A percentile compares a stretch with the other conserved stretches of the same genome.
These are phyloP conservation scores for Rhagologus leucostigma DNA, from an alignment of 2,113 vertebrate genomes.

Conservation along the genomic window DNA sequence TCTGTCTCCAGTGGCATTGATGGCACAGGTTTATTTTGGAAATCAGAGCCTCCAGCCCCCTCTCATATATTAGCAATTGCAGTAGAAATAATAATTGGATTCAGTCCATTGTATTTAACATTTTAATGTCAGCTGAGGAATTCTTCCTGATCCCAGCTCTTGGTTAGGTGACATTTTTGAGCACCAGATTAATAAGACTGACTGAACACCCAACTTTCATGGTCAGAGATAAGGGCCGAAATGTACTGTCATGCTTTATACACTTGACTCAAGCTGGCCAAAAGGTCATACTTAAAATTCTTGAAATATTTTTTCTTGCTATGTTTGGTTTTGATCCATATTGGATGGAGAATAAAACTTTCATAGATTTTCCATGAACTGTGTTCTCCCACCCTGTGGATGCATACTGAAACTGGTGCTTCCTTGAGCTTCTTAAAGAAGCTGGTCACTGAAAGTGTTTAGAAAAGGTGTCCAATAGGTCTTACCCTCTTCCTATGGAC, in stretches of 20 bases:
- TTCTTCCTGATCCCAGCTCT: background rate
- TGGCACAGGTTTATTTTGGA: background rate
- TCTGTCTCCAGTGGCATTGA: background rate
- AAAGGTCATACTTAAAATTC: background rate
- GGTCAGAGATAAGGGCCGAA: background rate
- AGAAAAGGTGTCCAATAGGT: background rate
- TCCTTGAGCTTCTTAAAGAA: background rate
- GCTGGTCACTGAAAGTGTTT: background rate
- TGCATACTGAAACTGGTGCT: background rate
- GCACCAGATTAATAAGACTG: background rate
- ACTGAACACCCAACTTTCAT: background rate
- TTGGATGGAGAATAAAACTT: background rate
- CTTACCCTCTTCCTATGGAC: background rate
- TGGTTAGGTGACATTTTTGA: background rate
- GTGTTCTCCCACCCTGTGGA: background rate
- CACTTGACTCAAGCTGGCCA: background rate
- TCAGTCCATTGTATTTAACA: constrained; percentile 12
- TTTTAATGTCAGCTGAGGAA: background rate
- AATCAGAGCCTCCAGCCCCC: background rate
- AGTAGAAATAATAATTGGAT: constrained; percentile 27
- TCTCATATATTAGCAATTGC: background rate
- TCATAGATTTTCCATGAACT: background rate
- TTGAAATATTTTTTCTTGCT: background rate
- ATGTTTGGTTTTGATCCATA: background rate
- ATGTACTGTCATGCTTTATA: background rate